Evolutionary conservation across 2,113 vertebrate genomes (phyloP).

Genomic region (Centropus unirufus): DNA sequence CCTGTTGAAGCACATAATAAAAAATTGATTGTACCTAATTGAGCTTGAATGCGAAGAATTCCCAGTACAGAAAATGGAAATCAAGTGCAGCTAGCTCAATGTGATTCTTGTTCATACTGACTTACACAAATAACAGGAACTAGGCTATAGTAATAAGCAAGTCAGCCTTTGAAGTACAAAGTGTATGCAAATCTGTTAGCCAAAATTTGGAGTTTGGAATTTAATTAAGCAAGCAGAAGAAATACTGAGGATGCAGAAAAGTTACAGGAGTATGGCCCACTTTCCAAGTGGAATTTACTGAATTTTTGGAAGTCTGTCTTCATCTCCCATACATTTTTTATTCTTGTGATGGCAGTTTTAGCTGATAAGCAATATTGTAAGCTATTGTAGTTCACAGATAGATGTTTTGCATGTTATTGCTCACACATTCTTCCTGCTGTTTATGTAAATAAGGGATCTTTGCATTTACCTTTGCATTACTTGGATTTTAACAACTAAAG

Average conservation of each 20-base stretch:
- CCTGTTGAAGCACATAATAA: neutral
- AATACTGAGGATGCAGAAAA: constrained; percentile 50
- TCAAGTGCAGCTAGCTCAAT: constrained; percentile 18
- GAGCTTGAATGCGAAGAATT: constrained; percentile 22
- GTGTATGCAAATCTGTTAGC: constrained; percentile 43
- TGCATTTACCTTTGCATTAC: constrained; percentile 6
- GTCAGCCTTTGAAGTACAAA: constrained; percentile 72
- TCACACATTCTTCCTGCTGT: neutral
- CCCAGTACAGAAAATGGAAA: constrained; percentile 38
- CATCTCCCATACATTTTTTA: neutral
- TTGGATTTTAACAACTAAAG: neutral
- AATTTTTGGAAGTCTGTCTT: neutral
- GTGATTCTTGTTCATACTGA: constrained; percentile 42
- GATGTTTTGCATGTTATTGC: neutral
- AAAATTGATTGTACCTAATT: neutral
- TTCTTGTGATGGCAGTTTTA: neutral
- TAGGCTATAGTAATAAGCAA: constrained; percentile 65
- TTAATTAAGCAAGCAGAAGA: constrained; percentile 51
- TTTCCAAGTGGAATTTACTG: constrained; percentile 10
- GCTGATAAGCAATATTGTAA: neutral
- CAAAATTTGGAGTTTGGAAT: constrained; percentile 52
- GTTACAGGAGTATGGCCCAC: neutral
- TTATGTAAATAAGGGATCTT: constrained; percentile 13
- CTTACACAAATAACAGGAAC: constrained; percentile 66
- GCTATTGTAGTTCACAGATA: neutral